Percentiles rank a stretch among this genome's conserved stretches.
phyloP scores from a whole-genome alignment of 2,113 vertebrate genomes.

The Notechis scutatus region DNA sequence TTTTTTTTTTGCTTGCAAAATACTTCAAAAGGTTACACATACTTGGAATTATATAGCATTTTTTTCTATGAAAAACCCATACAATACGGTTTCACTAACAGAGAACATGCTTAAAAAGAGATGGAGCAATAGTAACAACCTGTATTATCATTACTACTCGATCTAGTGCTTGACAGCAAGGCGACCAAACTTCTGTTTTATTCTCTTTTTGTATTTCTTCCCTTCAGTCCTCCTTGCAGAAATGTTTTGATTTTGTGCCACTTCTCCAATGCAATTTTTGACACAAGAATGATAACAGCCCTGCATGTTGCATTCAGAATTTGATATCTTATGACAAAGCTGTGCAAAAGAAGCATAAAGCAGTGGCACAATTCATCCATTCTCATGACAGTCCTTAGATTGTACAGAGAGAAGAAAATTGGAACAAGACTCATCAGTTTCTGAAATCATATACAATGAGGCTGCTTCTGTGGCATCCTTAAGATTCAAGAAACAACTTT shows the following conservation, averaged over 20 bases:
- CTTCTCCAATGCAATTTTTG: constrained; percentile 37
- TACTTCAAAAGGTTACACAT: constrained; percentile 41
- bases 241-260: constrained; percentile 58
- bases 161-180: background rate
- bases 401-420: constrained; percentile 48
- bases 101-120: constrained; percentile 15
- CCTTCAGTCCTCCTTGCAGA: constrained; percentile 5
- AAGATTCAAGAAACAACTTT: constrained; percentile 39
- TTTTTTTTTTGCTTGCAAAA: constrained; percentile 40
- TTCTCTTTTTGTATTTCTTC: constrained; percentile 8
- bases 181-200: constrained; percentile 18
- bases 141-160: background rate
- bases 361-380: constrained; percentile 60
- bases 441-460: constrained; percentile 52
- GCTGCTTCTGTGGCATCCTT: constrained; percentile 42
- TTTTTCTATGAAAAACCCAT: background rate
- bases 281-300: constrained; percentile 55
- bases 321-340: constrained; percentile 57
- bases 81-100: background rate
- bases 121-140: background rate
- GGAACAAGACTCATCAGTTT: constrained; percentile 68
- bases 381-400: constrained; percentile 66
- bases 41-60: constrained; percentile 30
- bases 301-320: constrained; percentile 56
- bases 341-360: constrained; percentile 55